Evolutionary conservation across 2,888 invertebrate species (phyloP).

Genomic region (Coenonympha arcania): DNA sequence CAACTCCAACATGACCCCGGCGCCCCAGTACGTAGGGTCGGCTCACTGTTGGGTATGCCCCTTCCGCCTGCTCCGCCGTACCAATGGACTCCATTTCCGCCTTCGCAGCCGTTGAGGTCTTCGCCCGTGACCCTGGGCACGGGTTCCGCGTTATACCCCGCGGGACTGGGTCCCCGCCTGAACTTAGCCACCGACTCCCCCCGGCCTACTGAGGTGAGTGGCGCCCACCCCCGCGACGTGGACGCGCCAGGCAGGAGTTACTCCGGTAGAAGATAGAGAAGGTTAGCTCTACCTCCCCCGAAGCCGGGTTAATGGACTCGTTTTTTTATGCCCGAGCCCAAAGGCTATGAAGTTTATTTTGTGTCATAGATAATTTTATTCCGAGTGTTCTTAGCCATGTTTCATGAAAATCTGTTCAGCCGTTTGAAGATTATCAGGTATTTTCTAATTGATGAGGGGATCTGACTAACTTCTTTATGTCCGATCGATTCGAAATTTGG

Average conservation of each 20-base stretch:
- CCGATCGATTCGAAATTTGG: too few species aligned
- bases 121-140: slow-evolving; percentile 28
- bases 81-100: slow-evolving; percentile 17
- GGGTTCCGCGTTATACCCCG: slow-evolving; percentile 27
- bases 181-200: neutral
- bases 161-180: slow-evolving; percentile 10
- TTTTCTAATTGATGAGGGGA: too few species aligned
- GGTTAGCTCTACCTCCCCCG: neutral
- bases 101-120: slow-evolving; percentile 24
- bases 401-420: too few species aligned
- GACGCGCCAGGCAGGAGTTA: neutral
- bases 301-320: neutral
- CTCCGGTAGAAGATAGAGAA: neutral
- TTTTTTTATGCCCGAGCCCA: too few species aligned
- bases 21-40: too few species aligned
- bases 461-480: too few species aligned
- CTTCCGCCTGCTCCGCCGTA: slow-evolving; percentile 19
- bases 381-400: too few species aligned
- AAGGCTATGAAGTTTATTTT: too few species aligned
- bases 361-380: too few species aligned
- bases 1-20: too few species aligned
- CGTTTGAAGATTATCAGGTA: too few species aligned
- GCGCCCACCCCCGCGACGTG: slow-evolving; percentile 1
- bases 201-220: neutral
- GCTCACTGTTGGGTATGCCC: slow-evolving; percentile 12